These are phyloP conservation scores for Ondatra zibethicus DNA, from an alignment of 2,113 vertebrate genomes.

Conservation along the genomic window DNA sequence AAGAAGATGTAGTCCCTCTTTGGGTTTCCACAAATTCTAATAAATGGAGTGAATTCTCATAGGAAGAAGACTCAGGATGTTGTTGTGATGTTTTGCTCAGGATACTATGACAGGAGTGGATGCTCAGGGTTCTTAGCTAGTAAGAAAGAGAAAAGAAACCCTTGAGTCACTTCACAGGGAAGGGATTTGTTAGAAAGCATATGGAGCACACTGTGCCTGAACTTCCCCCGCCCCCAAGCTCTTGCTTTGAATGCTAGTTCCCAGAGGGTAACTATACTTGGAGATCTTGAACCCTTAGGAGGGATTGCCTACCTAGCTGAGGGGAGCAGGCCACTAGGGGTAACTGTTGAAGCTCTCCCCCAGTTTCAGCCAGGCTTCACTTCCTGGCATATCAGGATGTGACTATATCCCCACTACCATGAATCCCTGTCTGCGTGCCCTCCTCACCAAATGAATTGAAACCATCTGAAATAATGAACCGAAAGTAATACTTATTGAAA, in stretches of 20 bases:
- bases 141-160: background rate
- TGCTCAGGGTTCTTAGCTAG: background rate
- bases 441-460: background rate
- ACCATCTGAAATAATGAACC: background rate
- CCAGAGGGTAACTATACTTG: too few species aligned
- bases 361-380: too few species aligned
- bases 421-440: too few species aligned
- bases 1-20: background rate
- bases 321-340: background rate
- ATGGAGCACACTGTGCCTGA: too few species aligned
- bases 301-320: background rate
- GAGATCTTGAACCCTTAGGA: background rate
- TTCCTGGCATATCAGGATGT: background rate
- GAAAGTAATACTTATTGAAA: background rate
- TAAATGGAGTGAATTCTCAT: background rate
- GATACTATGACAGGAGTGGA: fast-evolving
- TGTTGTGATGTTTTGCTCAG: background rate
- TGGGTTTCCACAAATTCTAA: background rate
- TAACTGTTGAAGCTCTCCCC: background rate
- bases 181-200: background rate
- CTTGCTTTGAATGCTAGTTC: background rate
- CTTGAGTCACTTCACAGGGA: background rate
- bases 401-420: too few species aligned
- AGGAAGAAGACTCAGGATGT: background rate
- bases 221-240: background rate